phyloP scores from a whole-genome alignment of 2,113 vertebrate species.

The Labeo catla region DNA sequence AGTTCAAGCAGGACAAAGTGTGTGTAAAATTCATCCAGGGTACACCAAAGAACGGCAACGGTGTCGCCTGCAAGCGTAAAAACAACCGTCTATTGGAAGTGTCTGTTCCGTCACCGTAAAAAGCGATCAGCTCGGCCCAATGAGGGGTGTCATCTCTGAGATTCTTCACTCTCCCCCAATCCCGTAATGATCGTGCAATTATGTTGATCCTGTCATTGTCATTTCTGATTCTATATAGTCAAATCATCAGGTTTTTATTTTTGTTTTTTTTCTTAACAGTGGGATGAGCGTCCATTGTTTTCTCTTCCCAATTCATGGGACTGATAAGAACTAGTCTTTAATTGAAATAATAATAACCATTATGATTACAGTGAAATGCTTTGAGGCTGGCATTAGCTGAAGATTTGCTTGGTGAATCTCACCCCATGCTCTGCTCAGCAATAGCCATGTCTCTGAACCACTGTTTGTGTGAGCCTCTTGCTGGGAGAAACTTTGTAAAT shows the following conservation, averaged over 20 bases:
- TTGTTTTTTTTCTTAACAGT: slow-evolving; percentile 12
- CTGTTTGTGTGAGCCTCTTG: background rate
- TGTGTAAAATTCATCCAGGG: slow-evolving; percentile 96
- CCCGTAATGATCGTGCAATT: slow-evolving; percentile 83
- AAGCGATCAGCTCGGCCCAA: slow-evolving; percentile 11
- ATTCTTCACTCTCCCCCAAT: slow-evolving; percentile 62
- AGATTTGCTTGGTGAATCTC: background rate
- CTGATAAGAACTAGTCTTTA: slow-evolving; percentile 3
- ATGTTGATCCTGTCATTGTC: slow-evolving; percentile 65
- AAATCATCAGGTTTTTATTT: slow-evolving; percentile 41
- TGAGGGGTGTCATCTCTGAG: slow-evolving; percentile 58
- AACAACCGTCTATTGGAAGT: slow-evolving; percentile 98
- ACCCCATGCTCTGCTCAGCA: background rate
- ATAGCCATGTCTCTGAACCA: background rate
- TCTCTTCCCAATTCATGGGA: background rate
- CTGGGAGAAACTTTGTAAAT: background rate
- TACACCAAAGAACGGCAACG: slow-evolving; percentile 87
- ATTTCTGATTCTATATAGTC: slow-evolving; percentile 57
- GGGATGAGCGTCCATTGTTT: background rate
- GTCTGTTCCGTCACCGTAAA: slow-evolving; percentile 82
- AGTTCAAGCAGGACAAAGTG: slow-evolving; percentile 97
- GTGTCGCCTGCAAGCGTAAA: slow-evolving; percentile 93
- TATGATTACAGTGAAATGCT: background rate
- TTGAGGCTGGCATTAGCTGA: background rate
- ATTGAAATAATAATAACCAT: background rate